A percentile compares a stretch with the other conserved stretches of the same genome.
Conservation (phyloP, 1,140 invertebrate genomes). For the Drosophila prosaltans region DNA sequence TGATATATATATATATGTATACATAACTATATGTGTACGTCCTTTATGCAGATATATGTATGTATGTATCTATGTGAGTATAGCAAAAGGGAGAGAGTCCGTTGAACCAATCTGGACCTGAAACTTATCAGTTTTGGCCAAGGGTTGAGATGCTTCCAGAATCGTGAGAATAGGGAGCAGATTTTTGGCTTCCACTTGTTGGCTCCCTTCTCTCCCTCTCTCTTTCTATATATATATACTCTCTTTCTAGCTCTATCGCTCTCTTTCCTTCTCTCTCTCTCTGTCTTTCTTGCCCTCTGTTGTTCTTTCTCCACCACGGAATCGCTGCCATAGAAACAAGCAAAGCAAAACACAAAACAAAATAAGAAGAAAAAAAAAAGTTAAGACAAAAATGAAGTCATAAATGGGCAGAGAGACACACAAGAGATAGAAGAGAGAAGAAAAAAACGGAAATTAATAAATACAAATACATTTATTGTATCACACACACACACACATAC, state of each 20-base stretch:
- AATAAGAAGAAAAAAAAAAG: constrained; percentile 3
- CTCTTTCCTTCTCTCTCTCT: not conserved
- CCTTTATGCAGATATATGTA: constrained; percentile 5
- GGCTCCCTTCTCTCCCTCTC: constrained; percentile 15
- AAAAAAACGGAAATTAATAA: constrained; percentile 50
- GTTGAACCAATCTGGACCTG: constrained; percentile 14
- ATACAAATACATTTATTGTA: constrained; percentile 22
- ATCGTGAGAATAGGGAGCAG: constrained; percentile 20
- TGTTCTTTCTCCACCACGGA: constrained; percentile 10
- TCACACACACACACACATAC: constrained; percentile 37
- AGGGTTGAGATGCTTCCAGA: not conserved
- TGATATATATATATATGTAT: not conserved
- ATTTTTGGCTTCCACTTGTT: constrained; percentile 64
- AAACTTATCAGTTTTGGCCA: constrained; percentile 1
- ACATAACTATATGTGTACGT: not conserved
- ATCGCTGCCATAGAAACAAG: constrained; percentile 50
- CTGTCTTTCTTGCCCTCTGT: constrained; percentile 7
- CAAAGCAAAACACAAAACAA: constrained; percentile 18
- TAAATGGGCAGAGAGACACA: constrained; percentile 18
- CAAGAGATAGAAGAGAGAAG: constrained; percentile 12
- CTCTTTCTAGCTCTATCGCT: not conserved
- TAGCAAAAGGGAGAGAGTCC: not conserved
- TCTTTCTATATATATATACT: not conserved
- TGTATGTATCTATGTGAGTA: not conserved
- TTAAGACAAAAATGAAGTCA: constrained; percentile 16